phyloP scores from a whole-genome alignment of 2,797 vertebrate species.

The Gymnoscopelus braueri region DNA sequence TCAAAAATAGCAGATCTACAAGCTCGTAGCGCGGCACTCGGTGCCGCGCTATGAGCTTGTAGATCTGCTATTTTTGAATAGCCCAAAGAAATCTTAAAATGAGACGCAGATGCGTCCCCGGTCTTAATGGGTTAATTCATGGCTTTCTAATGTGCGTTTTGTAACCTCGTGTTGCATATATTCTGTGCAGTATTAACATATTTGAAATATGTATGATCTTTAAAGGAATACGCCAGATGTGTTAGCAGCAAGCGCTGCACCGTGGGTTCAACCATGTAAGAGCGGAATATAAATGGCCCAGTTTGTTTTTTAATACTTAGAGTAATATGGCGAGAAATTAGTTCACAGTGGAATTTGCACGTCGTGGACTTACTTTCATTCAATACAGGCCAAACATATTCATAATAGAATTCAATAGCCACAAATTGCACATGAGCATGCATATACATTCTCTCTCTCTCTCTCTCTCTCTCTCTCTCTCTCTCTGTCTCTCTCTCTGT shows the following conservation, averaged over 20 bases:
- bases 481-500: too few relatives aligned
- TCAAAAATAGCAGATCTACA: too few relatives aligned
- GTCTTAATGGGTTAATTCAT: too few relatives aligned
- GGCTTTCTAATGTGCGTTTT: constrained; percentile 70
- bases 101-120: too few relatives aligned
- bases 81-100: too few relatives aligned
- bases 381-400: constrained; percentile 25
- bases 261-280: constrained; percentile 48
- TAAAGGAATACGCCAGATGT: constrained; percentile 62
- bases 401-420: constrained; percentile 23
- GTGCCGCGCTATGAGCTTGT: too few relatives aligned
- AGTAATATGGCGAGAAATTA: constrained; percentile 37
- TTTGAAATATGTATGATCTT: constrained; percentile 73
- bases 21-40: too few relatives aligned
- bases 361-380: constrained; percentile 39
- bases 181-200: constrained; percentile 66
- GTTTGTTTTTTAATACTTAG: constrained; percentile 53
- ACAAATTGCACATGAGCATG: constrained; percentile 25
- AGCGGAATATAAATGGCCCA: constrained; percentile 54
- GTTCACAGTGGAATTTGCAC: constrained; percentile 34
- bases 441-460: neutral
- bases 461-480: neutral
- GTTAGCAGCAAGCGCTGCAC: constrained; percentile 46
- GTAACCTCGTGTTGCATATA: constrained; percentile 63
- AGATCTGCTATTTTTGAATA: too few relatives aligned